Evolutionary conservation across 1,140 invertebrate species (phyloP).

Genomic region (Solenopsis invicta): DNA sequence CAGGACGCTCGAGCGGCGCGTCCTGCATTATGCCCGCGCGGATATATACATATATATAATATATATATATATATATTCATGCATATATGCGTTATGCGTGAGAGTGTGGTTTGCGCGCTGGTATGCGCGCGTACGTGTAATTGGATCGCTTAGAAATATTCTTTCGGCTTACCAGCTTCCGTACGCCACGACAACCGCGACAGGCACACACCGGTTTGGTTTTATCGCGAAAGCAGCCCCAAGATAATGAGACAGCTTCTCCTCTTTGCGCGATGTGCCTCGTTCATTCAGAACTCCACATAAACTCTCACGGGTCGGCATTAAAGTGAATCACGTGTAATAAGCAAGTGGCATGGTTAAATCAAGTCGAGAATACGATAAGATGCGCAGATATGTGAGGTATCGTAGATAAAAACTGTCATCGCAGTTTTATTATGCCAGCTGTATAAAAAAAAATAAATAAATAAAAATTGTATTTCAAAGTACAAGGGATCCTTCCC

Average conservation of each 20-base stretch:
- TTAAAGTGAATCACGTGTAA: neutral
- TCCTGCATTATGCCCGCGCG: conserved; percentile 65
- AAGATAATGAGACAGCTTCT: conserved; percentile 15
- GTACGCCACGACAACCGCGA: conserved; percentile 16
- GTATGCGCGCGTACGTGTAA: conserved; percentile 63
- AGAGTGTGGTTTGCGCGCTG: conserved; percentile 60
- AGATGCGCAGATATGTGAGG: neutral
- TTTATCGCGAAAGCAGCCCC: neutral
- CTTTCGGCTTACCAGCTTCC: conserved; percentile 63
- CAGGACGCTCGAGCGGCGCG: conserved; percentile 58
- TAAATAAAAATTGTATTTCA: neutral
- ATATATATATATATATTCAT: no score
- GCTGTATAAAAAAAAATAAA: neutral
- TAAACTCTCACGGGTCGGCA: neutral
- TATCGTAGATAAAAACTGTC: neutral
- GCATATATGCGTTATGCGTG: neutral
- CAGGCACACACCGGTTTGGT: neutral
- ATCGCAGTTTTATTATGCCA: neutral
- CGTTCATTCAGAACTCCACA: neutral
- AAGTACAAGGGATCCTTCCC: neutral
- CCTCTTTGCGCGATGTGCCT: neutral
- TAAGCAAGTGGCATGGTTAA: neutral
- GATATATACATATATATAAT: no score
- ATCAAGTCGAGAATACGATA: neutral
- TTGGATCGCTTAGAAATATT: conserved; percentile 72